Evolutionary conservation across 2,113 vertebrate genomes (phyloP).

Genomic region (Limanda limanda): DNA sequence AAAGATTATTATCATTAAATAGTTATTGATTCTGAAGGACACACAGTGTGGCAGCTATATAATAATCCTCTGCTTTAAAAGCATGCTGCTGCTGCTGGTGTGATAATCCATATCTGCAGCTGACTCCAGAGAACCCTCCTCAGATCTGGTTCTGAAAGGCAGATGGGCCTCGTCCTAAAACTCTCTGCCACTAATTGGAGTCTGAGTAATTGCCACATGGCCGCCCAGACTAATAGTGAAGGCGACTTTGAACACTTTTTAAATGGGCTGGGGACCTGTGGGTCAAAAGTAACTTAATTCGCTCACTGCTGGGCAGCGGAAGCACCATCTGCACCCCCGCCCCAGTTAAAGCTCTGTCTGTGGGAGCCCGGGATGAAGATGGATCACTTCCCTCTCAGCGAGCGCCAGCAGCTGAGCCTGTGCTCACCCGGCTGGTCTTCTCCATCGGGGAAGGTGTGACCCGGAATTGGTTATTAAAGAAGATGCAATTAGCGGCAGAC

Average conservation of each 20-base stretch:
- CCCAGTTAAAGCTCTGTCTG: conserved; percentile 40
- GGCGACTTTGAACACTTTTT: conserved; percentile 56
- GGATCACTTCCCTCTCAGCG: conserved; percentile 73
- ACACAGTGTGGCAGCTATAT: conserved; percentile 8
- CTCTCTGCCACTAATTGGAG: conserved; percentile 59
- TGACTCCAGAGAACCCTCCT: conserved; percentile 36
- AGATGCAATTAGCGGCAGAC: conserved; percentile 59
- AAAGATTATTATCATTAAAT: too few species aligned
- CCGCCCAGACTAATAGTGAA: conserved; percentile 41
- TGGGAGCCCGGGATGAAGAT: conserved; percentile 62
- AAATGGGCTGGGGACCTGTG: conserved; percentile 45
- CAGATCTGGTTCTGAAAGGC: conserved; percentile 52
- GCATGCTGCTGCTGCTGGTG: conserved; percentile 35
- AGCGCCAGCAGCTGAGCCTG: conserved; percentile 55
- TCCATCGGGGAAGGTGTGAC: conserved; percentile 48
- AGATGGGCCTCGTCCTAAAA: conserved; percentile 70
- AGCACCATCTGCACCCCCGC: conserved; percentile 66
- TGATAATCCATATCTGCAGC: conserved; percentile 42
- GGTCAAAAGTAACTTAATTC: conserved; percentile 80
- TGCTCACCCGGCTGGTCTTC: conserved; percentile 26
- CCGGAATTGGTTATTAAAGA: conserved; percentile 60
- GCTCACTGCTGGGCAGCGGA: conserved; percentile 57
- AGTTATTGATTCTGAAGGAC: background rate
- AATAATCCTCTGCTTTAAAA: conserved; percentile 24
- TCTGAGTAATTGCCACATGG: conserved; percentile 68